A percentile compares a stretch with the other conserved stretches of the same genome.
phyloP scores from a whole-genome alignment of 2,113 vertebrate species.

The Okapia johnstoni region DNA sequence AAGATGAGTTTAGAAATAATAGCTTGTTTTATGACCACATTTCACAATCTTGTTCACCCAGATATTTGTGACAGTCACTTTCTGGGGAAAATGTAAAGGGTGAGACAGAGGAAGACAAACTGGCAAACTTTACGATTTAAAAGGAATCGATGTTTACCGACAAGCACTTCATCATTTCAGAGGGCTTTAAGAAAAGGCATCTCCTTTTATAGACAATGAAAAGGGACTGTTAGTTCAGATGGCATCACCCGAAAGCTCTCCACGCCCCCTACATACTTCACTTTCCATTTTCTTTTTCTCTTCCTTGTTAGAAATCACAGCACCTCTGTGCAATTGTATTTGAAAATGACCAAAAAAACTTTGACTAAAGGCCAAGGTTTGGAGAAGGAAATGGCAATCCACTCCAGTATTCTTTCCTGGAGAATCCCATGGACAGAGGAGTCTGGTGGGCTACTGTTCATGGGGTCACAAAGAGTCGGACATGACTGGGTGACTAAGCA shows the following conservation, averaged over 20 bases:
- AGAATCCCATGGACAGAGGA: not conserved
- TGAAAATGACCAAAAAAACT: not conserved
- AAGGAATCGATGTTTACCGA: slow-evolving; percentile 6
- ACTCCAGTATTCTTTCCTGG: not conserved
- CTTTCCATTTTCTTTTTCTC: not conserved
- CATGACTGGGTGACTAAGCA: not conserved
- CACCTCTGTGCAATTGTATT: not conserved
- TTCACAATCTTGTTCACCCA: slow-evolving; percentile 29
- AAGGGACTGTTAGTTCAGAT: not conserved
- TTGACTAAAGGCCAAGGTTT: not conserved
- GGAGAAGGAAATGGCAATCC: not conserved
- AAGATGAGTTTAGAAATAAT: slow-evolving; percentile 53
- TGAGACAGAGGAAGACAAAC: not conserved
- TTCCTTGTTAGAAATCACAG: not conserved
- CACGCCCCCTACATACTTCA: not conserved
- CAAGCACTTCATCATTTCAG: not conserved
- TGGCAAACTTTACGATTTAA: not conserved
- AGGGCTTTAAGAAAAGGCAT: slow-evolving; percentile 28
- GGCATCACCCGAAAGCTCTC: not conserved
- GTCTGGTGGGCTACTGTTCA: not conserved
- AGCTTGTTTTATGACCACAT: slow-evolving; percentile 40
- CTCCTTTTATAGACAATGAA: not conserved
- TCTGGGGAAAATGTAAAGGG: not conserved
- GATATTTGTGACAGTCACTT: slow-evolving; percentile 35
- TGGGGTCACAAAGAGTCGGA: not conserved